phyloP scores from a whole-genome alignment of 1,140 invertebrate species.

The Meloidogyne hapla region DNA sequence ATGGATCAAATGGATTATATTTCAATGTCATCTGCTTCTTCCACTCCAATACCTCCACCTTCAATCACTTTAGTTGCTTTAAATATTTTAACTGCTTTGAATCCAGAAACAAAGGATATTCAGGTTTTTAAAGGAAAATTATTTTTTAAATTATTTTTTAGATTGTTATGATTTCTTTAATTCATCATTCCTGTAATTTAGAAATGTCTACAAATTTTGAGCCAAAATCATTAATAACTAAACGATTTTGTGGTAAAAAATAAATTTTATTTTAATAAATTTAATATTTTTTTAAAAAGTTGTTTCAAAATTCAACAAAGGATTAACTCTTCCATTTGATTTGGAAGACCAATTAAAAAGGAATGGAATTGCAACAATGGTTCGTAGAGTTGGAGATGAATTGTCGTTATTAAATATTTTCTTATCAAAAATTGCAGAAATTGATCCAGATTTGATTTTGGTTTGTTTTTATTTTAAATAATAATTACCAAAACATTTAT shows the following conservation, averaged over 20 bases:
- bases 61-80: slow-evolving; percentile 36
- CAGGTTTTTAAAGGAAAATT: slow-evolving; percentile 27
- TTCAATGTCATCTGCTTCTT: neutral
- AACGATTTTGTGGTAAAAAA: slow-evolving; percentile 17
- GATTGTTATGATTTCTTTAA: slow-evolving; percentile 50
- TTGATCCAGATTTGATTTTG: slow-evolving; percentile 89
- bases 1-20: slow-evolving; percentile 33
- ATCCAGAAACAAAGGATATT: slow-evolving; percentile 30
- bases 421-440: slow-evolving; percentile 77
- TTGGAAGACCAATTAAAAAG: slow-evolving; percentile 37
- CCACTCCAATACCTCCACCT: neutral
- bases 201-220: slow-evolving; percentile 16
- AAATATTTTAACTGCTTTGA: slow-evolving; percentile 34
- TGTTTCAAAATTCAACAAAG: slow-evolving; percentile 37
- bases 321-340: slow-evolving; percentile 38
- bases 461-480: slow-evolving; percentile 55
- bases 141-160: slow-evolving; percentile 3
- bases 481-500: neutral
- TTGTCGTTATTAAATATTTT: slow-evolving; percentile 79
- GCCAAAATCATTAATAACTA: slow-evolving; percentile 18
- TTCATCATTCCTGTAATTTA: slow-evolving; percentile 24
- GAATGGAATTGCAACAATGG: slow-evolving; percentile 27
- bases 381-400: slow-evolving; percentile 70
- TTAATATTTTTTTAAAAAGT: slow-evolving; percentile 22
- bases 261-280: neutral